Evolutionary conservation across 2,797 vertebrate species (phyloP).

Genomic region (Melanotaenia nigrans): DNA sequence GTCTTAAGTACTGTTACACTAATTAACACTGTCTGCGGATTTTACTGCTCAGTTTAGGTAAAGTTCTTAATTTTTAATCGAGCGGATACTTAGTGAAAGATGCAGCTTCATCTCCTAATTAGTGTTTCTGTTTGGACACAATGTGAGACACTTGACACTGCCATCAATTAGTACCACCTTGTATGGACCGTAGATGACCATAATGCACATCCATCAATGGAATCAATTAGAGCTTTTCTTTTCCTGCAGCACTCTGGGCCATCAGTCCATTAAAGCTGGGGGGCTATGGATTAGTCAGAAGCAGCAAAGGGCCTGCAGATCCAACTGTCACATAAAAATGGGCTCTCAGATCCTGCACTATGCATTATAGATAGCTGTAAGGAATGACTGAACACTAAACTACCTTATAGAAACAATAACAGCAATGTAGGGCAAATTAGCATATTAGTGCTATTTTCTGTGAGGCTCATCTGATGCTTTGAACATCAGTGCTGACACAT

Average conservation of each 20-base stretch:
- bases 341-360: slow-evolving; percentile 35
- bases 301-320: slow-evolving; percentile 35
- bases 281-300: slow-evolving; percentile 67
- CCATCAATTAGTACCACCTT: slow-evolving; percentile 44
- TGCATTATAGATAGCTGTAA: slow-evolving; percentile 41
- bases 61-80: slow-evolving; percentile 4
- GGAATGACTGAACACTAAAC: slow-evolving; percentile 29
- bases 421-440: slow-evolving; percentile 34
- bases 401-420: slow-evolving; percentile 22
- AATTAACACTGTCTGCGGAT: not conserved
- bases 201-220: slow-evolving; percentile 60
- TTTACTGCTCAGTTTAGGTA: not conserved
- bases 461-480: slow-evolving; percentile 48
- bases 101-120: slow-evolving; percentile 40
- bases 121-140: slow-evolving; percentile 34
- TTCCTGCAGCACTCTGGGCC: slow-evolving; percentile 40
- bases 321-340: slow-evolving; percentile 45
- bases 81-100: slow-evolving; percentile 3
- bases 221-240: slow-evolving; percentile 65
- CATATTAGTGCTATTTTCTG: slow-evolving; percentile 37
- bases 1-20: too few species aligned
- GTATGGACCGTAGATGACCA: slow-evolving; percentile 30
- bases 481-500: slow-evolving; percentile 29
- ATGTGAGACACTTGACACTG: slow-evolving; percentile 36
- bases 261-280: slow-evolving; percentile 66